Percentiles rank a stretch among this genome's conserved stretches.
Conservation (phyloP, 1,140 invertebrate genomes). For the Bombus picipes region DNA sequence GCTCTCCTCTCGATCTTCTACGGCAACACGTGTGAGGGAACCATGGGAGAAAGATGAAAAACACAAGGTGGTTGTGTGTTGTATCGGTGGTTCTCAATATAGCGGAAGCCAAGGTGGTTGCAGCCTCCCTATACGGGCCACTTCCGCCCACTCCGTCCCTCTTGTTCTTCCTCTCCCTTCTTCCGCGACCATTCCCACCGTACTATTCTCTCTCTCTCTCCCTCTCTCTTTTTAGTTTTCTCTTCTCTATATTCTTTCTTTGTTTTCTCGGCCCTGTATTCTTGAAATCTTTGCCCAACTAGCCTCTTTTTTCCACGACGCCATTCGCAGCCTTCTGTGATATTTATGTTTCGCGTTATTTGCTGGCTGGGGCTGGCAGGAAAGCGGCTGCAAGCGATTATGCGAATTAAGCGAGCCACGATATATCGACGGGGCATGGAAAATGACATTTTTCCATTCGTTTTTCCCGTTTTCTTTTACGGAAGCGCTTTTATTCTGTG, state of each 20-base stretch:
- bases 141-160: slow-evolving; percentile 74
- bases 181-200: slow-evolving; percentile 33
- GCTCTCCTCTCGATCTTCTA: not conserved
- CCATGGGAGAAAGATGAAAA: slow-evolving; percentile 36
- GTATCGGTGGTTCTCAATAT: slow-evolving; percentile 74
- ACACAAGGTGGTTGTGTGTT: slow-evolving; percentile 76
- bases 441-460: not conserved
- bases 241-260: not conserved
- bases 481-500: not conserved
- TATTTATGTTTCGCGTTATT: slow-evolving; percentile 37
- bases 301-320: not conserved
- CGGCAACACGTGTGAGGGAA: slow-evolving; percentile 51
- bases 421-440: not conserved
- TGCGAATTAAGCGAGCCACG: not conserved
- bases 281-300: slow-evolving; percentile 8
- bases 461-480: accelerated
- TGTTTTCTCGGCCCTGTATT: not conserved
- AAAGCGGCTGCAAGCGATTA: not conserved
- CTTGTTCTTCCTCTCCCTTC: slow-evolving; percentile 6
- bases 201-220: not conserved
- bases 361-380: not conserved
- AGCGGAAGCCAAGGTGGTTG: slow-evolving; percentile 83
- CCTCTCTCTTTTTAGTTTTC: not conserved
- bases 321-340: slow-evolving; percentile 29
- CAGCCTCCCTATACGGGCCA: slow-evolving; percentile 79